Evolutionary conservation across 1,140 invertebrate genomes (phyloP).

Genomic region (Trachymyrmex cornetzi): DNA sequence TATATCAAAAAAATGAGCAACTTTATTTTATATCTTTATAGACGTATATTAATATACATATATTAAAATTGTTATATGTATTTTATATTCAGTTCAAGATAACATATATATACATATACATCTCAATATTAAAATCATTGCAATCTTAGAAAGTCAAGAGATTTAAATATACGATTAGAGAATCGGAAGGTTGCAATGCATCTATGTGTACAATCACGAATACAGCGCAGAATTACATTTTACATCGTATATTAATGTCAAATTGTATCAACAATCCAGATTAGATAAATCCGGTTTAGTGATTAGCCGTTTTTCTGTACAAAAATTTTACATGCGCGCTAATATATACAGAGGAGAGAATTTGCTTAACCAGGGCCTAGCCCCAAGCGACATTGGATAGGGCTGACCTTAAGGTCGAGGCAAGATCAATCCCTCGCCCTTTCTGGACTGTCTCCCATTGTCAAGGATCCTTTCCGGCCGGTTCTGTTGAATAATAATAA

Average conservation of each 20-base stretch:
- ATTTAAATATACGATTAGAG: not conserved
- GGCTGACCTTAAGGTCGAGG: constrained; percentile 14
- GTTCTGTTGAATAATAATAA: constrained; percentile 39
- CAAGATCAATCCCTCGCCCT: constrained; percentile 22
- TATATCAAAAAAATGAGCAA: no score
- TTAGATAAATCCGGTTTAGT: not conserved
- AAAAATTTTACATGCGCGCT: constrained; percentile 5
- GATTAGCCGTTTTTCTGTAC: not conserved
- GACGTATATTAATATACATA: no score
- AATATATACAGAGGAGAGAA: not conserved
- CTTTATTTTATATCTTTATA: not conserved
- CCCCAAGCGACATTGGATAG: not conserved
- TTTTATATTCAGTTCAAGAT: not conserved
- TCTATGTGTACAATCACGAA: not conserved
- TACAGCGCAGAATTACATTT: not conserved
- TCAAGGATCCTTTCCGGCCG: constrained; percentile 43
- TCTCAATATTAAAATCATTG: not conserved
- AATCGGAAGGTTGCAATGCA: not conserved
- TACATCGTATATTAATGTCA: not conserved
- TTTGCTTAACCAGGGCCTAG: not conserved
- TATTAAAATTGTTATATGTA: no score
- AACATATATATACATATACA: not conserved
- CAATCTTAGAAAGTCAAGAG: not conserved
- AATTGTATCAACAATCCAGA: not conserved
- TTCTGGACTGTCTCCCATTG: constrained; percentile 39